Evolutionary conservation across 2,797 vertebrate genomes (phyloP).

Genomic region (Erethizon dorsatum): DNA sequence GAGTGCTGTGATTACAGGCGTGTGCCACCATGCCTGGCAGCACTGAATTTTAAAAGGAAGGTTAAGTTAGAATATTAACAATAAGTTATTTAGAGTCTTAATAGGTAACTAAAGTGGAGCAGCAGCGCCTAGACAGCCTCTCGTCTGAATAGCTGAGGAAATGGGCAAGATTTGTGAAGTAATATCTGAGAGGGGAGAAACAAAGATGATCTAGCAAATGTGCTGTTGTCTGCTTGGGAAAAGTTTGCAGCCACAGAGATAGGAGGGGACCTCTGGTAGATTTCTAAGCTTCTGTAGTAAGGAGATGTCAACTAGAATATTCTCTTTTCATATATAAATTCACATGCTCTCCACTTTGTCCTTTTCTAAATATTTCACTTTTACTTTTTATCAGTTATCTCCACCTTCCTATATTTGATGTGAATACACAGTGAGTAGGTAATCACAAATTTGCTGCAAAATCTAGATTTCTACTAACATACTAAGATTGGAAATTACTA

Average conservation of each 20-base stretch:
- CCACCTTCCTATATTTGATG: neutral
- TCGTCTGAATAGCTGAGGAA: neutral
- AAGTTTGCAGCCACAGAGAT: neutral
- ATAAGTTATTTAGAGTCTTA: neutral
- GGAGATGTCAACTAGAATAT: neutral
- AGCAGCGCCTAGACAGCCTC: neutral
- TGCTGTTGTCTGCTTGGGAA: neutral
- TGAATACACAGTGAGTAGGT: neutral
- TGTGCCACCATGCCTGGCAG: too few species aligned
- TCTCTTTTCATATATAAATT: neutral
- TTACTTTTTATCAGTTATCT: neutral
- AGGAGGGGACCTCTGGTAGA: neutral
- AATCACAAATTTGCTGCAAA: neutral
- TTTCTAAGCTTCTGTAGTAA: neutral
- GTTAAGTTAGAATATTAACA: neutral
- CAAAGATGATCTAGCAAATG: neutral
- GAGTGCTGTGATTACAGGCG: too few species aligned
- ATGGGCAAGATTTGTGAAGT: neutral
- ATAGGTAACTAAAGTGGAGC: neutral
- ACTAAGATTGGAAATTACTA: neutral
- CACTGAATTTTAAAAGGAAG: neutral
- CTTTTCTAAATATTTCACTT: neutral
- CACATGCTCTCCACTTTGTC: neutral
- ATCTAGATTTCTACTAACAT: neutral
- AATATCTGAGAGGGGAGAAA: neutral